Evolutionary conservation across 1,140 invertebrate genomes (phyloP).

Genomic region (Popillia japonica): DNA sequence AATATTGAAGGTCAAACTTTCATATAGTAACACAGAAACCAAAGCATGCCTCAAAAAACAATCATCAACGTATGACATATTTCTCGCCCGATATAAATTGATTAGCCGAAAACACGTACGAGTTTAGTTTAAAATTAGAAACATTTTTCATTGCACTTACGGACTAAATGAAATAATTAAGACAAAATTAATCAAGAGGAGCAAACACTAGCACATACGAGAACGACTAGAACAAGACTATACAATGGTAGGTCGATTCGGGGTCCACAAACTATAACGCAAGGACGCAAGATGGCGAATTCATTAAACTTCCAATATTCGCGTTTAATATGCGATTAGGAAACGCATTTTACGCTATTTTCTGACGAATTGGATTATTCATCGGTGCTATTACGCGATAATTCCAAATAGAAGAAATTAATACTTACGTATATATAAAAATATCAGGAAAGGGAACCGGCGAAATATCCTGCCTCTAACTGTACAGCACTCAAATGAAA

Average conservation of each 20-base stretch:
- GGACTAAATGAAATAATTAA: constrained; percentile 38
- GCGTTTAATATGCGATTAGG: neutral
- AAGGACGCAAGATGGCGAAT: constrained; percentile 39
- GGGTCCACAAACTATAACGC: constrained; percentile 38
- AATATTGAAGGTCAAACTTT: constrained; percentile 37
- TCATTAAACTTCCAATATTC: constrained; percentile 1
- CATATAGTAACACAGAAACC: constrained; percentile 31
- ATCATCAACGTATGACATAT: neutral
- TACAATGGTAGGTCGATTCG: constrained; percentile 38
- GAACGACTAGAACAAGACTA: constrained; percentile 38
- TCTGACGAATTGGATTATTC: neutral
- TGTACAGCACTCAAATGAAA: constrained; percentile 26
- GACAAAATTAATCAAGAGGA: constrained; percentile 13
- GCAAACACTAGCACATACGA: constrained; percentile 36
- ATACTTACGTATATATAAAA: constrained; percentile 29
- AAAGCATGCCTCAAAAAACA: constrained; percentile 25
- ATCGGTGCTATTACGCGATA: neutral
- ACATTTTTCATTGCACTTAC: neutral
- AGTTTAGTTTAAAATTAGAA: neutral
- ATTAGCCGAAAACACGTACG: neutral
- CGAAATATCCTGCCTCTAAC: constrained; percentile 24
- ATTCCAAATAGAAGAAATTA: neutral
- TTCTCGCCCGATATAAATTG: neutral
- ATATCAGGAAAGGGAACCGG: constrained; percentile 28
- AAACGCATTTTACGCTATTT: neutral